A percentile compares a stretch with the other conserved stretches of the same genome.
Conservation (phyloP, 2,113 vertebrate genomes). For the Choloepus hoffmanni region DNA sequence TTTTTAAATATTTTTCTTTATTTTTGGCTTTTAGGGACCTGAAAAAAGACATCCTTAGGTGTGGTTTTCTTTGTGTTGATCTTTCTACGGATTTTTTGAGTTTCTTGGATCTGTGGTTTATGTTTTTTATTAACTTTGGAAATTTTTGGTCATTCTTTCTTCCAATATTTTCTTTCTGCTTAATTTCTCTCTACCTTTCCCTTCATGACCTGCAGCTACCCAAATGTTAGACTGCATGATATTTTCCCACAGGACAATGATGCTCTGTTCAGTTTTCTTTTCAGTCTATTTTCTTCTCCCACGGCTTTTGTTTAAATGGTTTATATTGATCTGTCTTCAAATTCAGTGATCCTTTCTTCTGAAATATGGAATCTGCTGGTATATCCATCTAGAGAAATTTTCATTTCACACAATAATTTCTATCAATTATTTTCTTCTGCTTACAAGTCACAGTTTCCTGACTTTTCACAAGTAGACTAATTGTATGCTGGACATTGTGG, state of each 20-base stretch:
- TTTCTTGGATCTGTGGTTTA: neutral
- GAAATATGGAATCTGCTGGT: neutral
- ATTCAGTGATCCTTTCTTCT: neutral
- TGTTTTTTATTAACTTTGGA: constrained; percentile 11
- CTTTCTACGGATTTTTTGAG: constrained; percentile 6
- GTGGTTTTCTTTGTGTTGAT: constrained; percentile 27
- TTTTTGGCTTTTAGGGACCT: neutral
- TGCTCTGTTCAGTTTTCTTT: neutral
- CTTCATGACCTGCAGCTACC: neutral
- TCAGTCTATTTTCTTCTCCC: neutral
- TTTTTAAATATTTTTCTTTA: neutral
- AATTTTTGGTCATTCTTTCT: neutral
- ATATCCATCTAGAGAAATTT: neutral
- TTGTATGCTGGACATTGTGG: neutral
- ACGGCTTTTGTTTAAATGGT: neutral
- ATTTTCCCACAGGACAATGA: neutral
- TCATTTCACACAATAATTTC: constrained; percentile 20
- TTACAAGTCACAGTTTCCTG: neutral
- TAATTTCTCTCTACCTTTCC: neutral
- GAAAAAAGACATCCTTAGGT: neutral
- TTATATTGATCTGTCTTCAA: neutral
- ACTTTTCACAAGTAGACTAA: neutral
- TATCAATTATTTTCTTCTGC: neutral
- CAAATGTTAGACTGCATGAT: neutral
- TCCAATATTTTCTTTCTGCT: neutral